Evolutionary conservation across 2,888 invertebrate species (phyloP).

Genomic region (Halictus ligatus): DNA sequence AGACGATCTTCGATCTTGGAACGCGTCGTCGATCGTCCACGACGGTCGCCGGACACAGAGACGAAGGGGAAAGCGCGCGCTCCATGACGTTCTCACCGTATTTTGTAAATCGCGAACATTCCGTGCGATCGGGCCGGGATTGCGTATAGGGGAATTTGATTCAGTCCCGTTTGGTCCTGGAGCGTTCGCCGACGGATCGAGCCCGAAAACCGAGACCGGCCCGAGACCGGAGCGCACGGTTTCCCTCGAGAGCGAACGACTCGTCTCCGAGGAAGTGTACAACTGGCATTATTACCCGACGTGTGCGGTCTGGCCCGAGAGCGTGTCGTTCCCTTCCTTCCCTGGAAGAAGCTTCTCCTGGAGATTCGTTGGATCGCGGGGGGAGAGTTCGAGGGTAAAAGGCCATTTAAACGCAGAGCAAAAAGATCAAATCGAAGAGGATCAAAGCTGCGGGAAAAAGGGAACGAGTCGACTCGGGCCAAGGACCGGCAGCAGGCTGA

Average conservation of each 20-base stretch:
- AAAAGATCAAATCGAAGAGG: background rate
- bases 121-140: slow-evolving; percentile 7
- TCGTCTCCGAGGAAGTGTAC: slow-evolving; percentile 78
- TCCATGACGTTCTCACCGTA: background rate
- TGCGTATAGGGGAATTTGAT: background rate
- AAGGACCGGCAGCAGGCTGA: slow-evolving; percentile 22
- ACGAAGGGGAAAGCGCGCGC: slow-evolving; percentile 62
- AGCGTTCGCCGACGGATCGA: slow-evolving; percentile 15
- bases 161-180: background rate
- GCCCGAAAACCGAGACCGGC: background rate
- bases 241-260: slow-evolving; percentile 45
- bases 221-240: slow-evolving; percentile 8
- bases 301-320: slow-evolving; percentile 63
- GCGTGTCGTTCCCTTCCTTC: background rate
- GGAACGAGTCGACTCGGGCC: slow-evolving; percentile 22
- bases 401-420: background rate
- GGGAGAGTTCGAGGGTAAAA: background rate
- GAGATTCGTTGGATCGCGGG: background rate
- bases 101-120: slow-evolving; percentile 43
- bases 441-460: background rate
- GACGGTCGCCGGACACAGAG: slow-evolving; percentile 39
- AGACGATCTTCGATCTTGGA: background rate
- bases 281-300: slow-evolving; percentile 81
- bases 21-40: slow-evolving; percentile 17
- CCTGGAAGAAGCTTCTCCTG: background rate